These are phyloP conservation scores for Nomada lathburiana DNA, from an alignment of 2,888 invertebrate genomes.

Conservation along the genomic window DNA sequence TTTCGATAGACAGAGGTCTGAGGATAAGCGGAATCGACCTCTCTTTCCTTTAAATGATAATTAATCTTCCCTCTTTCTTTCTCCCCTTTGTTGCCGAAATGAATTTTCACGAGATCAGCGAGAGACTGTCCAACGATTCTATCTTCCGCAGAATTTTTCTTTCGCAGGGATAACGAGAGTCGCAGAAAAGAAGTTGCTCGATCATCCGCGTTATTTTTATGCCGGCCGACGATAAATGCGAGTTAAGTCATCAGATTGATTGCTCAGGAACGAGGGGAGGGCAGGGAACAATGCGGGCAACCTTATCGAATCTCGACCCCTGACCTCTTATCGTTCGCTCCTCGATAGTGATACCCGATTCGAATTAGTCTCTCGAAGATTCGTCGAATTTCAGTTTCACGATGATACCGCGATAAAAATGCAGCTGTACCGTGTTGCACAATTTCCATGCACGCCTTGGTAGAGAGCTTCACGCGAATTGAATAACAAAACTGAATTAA, in stretches of 20 bases:
- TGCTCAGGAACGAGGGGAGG: constrained; percentile 34
- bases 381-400: constrained; percentile 8
- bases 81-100: too few relatives aligned
- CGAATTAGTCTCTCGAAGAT: constrained; percentile 50
- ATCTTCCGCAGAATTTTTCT: neutral
- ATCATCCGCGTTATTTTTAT: constrained; percentile 55
- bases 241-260: constrained; percentile 66
- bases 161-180: constrained; percentile 23
- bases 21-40: too few relatives aligned
- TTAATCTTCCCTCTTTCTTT: too few relatives aligned
- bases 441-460: too few relatives aligned
- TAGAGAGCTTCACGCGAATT: too few relatives aligned
- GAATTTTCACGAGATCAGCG: neutral
- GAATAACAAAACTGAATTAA: neutral
- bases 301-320: constrained; percentile 68
- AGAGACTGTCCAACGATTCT: neutral
- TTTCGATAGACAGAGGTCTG: neutral
- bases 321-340: constrained; percentile 64
- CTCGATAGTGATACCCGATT: constrained; percentile 55
- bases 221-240: constrained; percentile 44
- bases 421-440: neutral
- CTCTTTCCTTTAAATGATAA: too few relatives aligned
- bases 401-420: neutral
- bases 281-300: constrained; percentile 72
- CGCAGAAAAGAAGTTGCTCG: constrained; percentile 8